These are phyloP conservation scores for Orcinus orca DNA, from an alignment of 2,113 vertebrate genomes.

Conservation along the genomic window DNA sequence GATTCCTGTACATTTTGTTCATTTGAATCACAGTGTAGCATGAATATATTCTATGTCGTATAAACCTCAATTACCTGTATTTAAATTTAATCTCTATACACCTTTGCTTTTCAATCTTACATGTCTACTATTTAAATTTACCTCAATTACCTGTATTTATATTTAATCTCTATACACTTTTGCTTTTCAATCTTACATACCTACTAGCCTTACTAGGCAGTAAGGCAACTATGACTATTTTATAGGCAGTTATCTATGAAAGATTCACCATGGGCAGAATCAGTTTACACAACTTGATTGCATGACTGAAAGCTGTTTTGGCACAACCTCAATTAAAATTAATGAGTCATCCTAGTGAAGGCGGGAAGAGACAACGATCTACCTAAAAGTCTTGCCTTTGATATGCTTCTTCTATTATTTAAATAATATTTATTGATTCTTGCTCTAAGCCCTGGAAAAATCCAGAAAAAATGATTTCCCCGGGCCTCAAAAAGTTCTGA, in stretches of 20 bases:
- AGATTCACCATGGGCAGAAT: not conserved
- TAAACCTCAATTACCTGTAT: not conserved
- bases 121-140: too few species aligned
- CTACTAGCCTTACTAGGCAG: not conserved
- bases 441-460: not conserved
- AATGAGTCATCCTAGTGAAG: not conserved
- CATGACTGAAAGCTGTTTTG: not conserved
- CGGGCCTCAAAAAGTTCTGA: not conserved
- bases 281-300: not conserved
- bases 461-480: not conserved
- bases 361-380: not conserved
- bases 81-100: not conserved
- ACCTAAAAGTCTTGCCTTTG: not conserved
- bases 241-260: not conserved
- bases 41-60: not conserved
- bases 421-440: not conserved
- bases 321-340: constrained; percentile 6
- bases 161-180: not conserved
- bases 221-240: not conserved
- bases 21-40: not conserved
- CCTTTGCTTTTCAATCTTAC: not conserved
- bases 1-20: not conserved
- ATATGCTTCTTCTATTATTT: not conserved
- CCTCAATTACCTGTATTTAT: not conserved
- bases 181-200: not conserved